A percentile compares a stretch with the other conserved stretches of the same genome.
These are phyloP conservation scores for Galerucella pusilla DNA, from an alignment of 2,888 invertebrate genomes.

Conservation along the genomic window DNA sequence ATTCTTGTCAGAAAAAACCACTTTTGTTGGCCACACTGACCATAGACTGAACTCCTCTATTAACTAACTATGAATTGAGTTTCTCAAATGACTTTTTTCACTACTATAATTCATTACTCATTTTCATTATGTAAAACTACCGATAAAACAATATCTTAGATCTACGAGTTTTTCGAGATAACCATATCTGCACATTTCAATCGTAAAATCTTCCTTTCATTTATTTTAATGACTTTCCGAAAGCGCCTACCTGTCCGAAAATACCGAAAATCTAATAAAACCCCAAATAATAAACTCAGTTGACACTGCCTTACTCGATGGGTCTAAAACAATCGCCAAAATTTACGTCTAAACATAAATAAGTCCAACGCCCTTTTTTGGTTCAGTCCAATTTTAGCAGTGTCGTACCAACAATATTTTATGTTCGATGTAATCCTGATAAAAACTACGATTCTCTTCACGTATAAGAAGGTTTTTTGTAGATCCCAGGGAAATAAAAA, in stretches of 20 bases:
- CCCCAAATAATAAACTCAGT: slow-evolving; percentile 37
- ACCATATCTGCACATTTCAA: slow-evolving; percentile 23
- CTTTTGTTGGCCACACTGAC: too few relatives aligned
- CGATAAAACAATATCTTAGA: background rate
- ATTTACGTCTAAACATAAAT: slow-evolving; percentile 47
- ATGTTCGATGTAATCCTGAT: background rate
- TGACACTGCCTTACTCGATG: slow-evolving; percentile 36
- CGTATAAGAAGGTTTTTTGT: too few relatives aligned
- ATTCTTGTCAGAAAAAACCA: too few relatives aligned
- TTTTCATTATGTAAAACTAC: background rate
- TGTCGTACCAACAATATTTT: slow-evolving; percentile 13
- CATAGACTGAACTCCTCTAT: too few relatives aligned
- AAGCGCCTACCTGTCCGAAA: slow-evolving; percentile 42
- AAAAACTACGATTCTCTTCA: too few relatives aligned
- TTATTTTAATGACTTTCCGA: slow-evolving; percentile 39
- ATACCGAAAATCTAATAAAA: slow-evolving; percentile 41
- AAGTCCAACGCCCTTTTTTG: slow-evolving; percentile 44
- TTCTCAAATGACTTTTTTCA: background rate
- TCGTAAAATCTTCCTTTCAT: slow-evolving; percentile 32
- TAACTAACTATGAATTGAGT: too few relatives aligned
- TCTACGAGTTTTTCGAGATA: background rate
- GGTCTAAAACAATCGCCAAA: slow-evolving; percentile 45
- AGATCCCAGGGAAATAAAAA: too few relatives aligned
- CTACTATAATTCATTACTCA: background rate
- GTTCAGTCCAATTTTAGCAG: slow-evolving; percentile 15